A percentile compares a stretch with the other conserved stretches of the same genome.
These are phyloP conservation scores for Phasia obesa DNA, from an alignment of 2,888 invertebrate genomes.

Conservation along the genomic window DNA sequence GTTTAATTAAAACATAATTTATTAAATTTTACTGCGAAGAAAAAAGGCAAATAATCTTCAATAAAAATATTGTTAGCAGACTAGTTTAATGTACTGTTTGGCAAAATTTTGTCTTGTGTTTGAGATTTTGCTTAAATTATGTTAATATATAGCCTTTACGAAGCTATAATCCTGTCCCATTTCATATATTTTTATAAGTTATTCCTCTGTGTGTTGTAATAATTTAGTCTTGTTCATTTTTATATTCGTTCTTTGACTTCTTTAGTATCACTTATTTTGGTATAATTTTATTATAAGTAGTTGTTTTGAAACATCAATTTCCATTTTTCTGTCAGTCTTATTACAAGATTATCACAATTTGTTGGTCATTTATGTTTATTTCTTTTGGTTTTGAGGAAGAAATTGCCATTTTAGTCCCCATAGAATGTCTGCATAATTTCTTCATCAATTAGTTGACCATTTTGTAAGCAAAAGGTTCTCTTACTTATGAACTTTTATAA, in stretches of 20 bases:
- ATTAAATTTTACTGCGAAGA: not conserved
- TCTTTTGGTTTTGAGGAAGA: not conserved
- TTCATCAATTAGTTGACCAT: slow-evolving; percentile 67
- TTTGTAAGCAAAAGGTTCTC: slow-evolving; percentile 42
- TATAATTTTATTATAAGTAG: slow-evolving; percentile 68
- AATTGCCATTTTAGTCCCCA: slow-evolving; percentile 44
- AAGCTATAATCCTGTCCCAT: not conserved
- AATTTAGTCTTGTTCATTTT: slow-evolving; percentile 5
- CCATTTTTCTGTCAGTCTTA: slow-evolving; percentile 58
- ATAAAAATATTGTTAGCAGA: not conserved
- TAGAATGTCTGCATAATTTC: slow-evolving; percentile 61
- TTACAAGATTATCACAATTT: slow-evolving; percentile 66
- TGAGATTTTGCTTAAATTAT: slow-evolving; percentile 45
- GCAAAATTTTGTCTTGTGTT: not conserved
- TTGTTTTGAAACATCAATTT: slow-evolving; percentile 66
- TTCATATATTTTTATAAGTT: not conserved
- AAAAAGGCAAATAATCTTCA: not conserved
- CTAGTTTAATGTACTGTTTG: not conserved
- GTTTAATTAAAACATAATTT: slow-evolving; percentile 31
- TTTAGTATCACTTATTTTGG: slow-evolving; percentile 56
- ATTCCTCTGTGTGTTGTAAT: slow-evolving; percentile 7
- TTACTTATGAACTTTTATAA: not conserved
- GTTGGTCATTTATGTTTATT: slow-evolving; percentile 32
- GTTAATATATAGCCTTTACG: slow-evolving; percentile 15
- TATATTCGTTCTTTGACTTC: slow-evolving; percentile 43